A percentile compares a stretch with the other conserved stretches of the same genome.
phyloP scores from a whole-genome alignment of 2,113 vertebrate species.

The Myiagra hebetior region DNA sequence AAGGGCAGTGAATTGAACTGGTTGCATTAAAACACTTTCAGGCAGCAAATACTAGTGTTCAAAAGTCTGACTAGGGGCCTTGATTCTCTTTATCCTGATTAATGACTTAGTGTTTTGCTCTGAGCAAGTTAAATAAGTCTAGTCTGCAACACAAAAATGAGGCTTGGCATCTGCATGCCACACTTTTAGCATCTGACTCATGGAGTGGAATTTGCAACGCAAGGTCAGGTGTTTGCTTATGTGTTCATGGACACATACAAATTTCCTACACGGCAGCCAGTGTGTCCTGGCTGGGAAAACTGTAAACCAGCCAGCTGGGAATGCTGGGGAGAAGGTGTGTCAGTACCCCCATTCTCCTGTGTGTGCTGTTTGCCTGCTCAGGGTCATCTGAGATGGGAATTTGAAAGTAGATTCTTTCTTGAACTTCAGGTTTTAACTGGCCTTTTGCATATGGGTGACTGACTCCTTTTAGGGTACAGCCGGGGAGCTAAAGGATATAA shows the following conservation, averaged over 20 bases:
- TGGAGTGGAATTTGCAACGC: conserved; percentile 8
- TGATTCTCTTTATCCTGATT: not conserved
- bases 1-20: not conserved
- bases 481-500: not conserved
- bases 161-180: not conserved
- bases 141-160: not conserved
- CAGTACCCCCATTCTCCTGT: not conserved
- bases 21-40: not conserved
- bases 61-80: not conserved
- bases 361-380: not conserved
- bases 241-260: not conserved
- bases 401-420: not conserved
- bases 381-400: not conserved
- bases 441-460: not conserved
- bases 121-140: not conserved
- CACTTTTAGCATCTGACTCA: conserved; percentile 38
- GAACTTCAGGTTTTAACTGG: not conserved
- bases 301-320: not conserved
- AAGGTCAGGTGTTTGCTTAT: not conserved
- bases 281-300: not conserved
- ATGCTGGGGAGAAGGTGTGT: not conserved
- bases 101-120: not conserved
- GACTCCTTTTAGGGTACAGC: not conserved
- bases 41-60: not conserved
- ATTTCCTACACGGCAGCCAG: not conserved